Evolutionary conservation across 2,888 invertebrate species (phyloP).

Genomic region (Tuberolachnus salignus): DNA sequence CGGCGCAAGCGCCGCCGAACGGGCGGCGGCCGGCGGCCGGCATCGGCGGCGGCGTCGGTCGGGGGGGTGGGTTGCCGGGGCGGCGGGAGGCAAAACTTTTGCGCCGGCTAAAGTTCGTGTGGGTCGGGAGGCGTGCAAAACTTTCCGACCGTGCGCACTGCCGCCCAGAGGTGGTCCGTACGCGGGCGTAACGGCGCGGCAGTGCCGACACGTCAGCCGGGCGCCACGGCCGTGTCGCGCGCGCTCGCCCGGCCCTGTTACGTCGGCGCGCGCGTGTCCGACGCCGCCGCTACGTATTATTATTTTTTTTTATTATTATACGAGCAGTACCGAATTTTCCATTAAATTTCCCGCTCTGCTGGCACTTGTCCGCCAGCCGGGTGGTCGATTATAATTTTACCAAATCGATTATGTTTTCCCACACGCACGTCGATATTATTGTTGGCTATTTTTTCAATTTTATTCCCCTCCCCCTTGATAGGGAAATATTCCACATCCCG

Average conservation of each 20-base stretch:
- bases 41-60: conserved; percentile 1
- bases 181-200: conserved; percentile 33
- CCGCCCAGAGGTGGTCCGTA: conserved; percentile 52
- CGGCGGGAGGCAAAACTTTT: conserved; percentile 53
- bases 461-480: too few species aligned
- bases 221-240: conserved; percentile 46
- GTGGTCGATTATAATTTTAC: too few species aligned
- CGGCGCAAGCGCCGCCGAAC: background rate
- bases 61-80: conserved; percentile 28
- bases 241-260: background rate
- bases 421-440: too few species aligned
- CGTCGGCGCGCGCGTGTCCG: background rate
- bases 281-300: background rate
- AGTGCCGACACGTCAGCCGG: conserved; percentile 52
- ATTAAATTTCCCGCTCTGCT: background rate
- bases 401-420: too few species aligned
- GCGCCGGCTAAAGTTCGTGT: conserved; percentile 52
- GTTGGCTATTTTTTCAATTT: too few species aligned
- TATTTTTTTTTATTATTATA: too few species aligned
- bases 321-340: background rate
- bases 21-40: background rate
- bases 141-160: conserved; percentile 55
- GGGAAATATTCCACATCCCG: too few species aligned
- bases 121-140: conserved; percentile 57
- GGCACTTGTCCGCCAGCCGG: too few species aligned